Base-by-base conservation (phyloP, 1,140 invertebrate species). In the Lepidurus packardi region DNA sequence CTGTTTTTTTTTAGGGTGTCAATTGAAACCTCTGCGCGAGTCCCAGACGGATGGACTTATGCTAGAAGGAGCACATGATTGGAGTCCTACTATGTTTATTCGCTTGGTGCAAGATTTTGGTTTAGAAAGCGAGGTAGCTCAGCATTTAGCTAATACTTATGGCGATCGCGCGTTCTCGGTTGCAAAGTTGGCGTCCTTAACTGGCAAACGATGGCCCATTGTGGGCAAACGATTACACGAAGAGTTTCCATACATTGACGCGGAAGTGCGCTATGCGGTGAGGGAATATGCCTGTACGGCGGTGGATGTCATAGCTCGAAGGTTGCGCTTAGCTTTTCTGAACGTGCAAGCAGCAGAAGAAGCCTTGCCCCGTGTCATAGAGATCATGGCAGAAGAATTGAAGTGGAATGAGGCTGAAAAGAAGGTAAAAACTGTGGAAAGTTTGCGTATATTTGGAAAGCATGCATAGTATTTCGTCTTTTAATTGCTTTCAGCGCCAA, bases 191-290 rank as follows among this genome's bases (percentile, higher is more conserved):
- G 96, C 96, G 11, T 88, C 92, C 43, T 88, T 99, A 74, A 99
- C 98, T 16, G 98, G 97, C 44, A 87, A 88, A 81, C 81, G 95
- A 76, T 99, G 96, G 96, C 93, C 93, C 7, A 94, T 99, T 80
- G 96, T 99, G 81, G 98, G 98, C 75, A 92, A 93, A 81, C 93
- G 97, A 83, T 88, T 99, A 45, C 97, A 99, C 86, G 94, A 95
- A 16, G 96, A 99, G 85, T 99, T 98, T 85, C 97, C 98, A 0
- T 99, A 99, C 84, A 95, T 99, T 82, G 98, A 99, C 85, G 97
- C 97, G 21, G 97, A 99, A 89, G 95, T 98, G 81, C 88, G 89
- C 78, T 99, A 99, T 85, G 97, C 97, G 34, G 90, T 95, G 43
- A 89, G 92, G 45, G 98, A 99, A 86, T 99, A 99, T 85, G 98